A percentile compares a stretch with the other conserved stretches of the same genome.
phyloP scores from a whole-genome alignment of 2,888 invertebrate species.

The Heliothis peltigera region DNA sequence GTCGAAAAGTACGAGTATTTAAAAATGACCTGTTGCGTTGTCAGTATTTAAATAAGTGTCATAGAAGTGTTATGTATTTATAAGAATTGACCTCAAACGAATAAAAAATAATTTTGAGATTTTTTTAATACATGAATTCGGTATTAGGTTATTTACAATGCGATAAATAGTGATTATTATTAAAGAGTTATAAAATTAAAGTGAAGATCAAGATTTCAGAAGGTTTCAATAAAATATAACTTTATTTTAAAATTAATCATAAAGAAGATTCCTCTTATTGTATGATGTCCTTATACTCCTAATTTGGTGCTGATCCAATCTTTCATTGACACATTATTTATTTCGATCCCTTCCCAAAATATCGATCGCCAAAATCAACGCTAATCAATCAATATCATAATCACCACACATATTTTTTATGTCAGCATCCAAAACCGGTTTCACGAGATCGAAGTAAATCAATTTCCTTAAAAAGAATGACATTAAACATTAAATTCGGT shows the following conservation, averaged over 20 bases:
- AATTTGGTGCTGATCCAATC: slow-evolving; percentile 1
- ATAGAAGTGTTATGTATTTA: slow-evolving; percentile 1
- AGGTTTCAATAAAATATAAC: too few species aligned
- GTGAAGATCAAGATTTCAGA: too few species aligned
- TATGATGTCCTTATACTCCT: not conserved
- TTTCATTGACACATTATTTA: not conserved
- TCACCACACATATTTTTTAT: slow-evolving; percentile 24
- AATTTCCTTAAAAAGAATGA: slow-evolving; percentile 67
- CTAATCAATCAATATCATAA: slow-evolving; percentile 39
- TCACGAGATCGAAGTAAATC: slow-evolving; percentile 45
- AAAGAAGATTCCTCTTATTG: not conserved
- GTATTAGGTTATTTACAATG: slow-evolving; percentile 4
- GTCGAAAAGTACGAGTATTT: slow-evolving; percentile 11
- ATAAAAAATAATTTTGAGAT: not conserved
- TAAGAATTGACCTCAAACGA: slow-evolving; percentile 28
- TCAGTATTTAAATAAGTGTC: slow-evolving; percentile 10
- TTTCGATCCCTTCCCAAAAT: not conserved
- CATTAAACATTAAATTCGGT: slow-evolving; percentile 83
- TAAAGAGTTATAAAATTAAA: too few species aligned
- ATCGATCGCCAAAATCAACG: slow-evolving; percentile 26
- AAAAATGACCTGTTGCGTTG: slow-evolving; percentile 27
- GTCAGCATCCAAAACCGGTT: slow-evolving; percentile 31
- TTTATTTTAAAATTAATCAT: not conserved
- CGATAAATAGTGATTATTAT: too few species aligned
- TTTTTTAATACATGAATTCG: slow-evolving; percentile 1